Conservation (phyloP, 1,140 invertebrate genomes). For the Apis dorsata region DNA sequence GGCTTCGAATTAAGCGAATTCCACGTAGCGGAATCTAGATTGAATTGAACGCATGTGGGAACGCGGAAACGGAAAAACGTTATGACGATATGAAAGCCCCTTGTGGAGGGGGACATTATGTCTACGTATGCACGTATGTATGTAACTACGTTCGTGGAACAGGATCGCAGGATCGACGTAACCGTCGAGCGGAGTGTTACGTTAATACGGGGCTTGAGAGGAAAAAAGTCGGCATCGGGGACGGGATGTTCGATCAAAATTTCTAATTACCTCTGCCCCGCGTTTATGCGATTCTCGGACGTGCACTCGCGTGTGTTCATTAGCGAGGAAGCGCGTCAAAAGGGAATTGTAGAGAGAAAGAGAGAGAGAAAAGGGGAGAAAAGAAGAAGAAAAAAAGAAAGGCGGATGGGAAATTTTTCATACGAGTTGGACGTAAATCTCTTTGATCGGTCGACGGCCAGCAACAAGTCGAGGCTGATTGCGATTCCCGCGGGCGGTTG, state of each 20-base stretch:
- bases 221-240: neutral
- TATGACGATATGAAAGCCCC: neutral
- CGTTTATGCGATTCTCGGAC: neutral
- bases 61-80: slow-evolving; percentile 32
- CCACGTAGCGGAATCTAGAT: slow-evolving; percentile 6
- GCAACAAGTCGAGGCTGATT: slow-evolving; percentile 35
- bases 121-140: neutral
- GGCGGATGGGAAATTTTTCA: slow-evolving; percentile 41
- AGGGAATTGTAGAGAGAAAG: neutral
- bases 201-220: neutral
- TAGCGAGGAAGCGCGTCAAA: slow-evolving; percentile 12
- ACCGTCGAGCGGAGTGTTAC: slow-evolving; percentile 12
- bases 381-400: neutral
- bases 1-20: slow-evolving; percentile 12
- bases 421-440: slow-evolving; percentile 49
- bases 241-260: slow-evolving; percentile 7
- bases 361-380: too few relatives aligned
- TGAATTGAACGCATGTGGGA: slow-evolving; percentile 15
- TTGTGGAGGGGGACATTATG: neutral
- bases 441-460: slow-evolving; percentile 12
- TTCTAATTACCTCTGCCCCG: neutral
- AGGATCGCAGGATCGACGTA: slow-evolving; percentile 23
- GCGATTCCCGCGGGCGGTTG: slow-evolving; percentile 46
- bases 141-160: neutral
- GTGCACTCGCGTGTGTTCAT: slow-evolving; percentile 8